Conservation (phyloP, 2,797 vertebrate species). For the Propithecus deckenii region DNA sequence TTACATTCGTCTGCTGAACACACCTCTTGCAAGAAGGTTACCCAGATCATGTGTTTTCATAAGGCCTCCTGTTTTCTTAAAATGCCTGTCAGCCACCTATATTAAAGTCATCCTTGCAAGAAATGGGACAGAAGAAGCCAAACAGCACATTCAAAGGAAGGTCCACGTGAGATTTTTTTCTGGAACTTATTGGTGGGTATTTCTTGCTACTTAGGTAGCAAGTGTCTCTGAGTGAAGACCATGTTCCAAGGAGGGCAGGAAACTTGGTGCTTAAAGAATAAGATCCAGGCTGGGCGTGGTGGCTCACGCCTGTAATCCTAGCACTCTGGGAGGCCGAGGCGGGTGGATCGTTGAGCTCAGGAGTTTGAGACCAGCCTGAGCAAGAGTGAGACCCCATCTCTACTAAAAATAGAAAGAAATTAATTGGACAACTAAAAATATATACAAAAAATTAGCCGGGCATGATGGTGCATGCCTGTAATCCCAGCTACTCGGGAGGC, state of each 20-base stretch:
- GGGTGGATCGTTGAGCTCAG: too few species aligned
- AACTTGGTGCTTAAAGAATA: background rate
- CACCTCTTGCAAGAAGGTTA: background rate
- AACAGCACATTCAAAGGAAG: background rate
- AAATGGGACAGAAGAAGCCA: background rate
- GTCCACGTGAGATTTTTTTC: background rate
- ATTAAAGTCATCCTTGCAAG: background rate
- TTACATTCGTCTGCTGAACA: background rate
- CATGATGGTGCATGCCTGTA: too few species aligned
- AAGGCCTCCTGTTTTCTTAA: background rate
- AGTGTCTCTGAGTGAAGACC: background rate
- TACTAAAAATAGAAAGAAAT: too few species aligned
- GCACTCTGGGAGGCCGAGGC: too few species aligned
- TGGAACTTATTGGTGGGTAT: background rate
- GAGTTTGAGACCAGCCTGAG: too few species aligned
- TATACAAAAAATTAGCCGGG: too few species aligned
- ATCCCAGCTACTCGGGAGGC: too few species aligned
- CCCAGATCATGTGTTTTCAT: background rate
- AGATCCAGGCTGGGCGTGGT: background rate
- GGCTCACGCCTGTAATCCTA: too few species aligned
- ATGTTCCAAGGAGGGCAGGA: background rate
- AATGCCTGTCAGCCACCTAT: background rate
- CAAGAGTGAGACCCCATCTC: too few species aligned
- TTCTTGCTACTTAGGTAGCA: background rate
- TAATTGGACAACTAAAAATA: too few species aligned